Base-by-base conservation (phyloP, 2,888 invertebrate genomes). In the Orthosia gracilis region DNA sequence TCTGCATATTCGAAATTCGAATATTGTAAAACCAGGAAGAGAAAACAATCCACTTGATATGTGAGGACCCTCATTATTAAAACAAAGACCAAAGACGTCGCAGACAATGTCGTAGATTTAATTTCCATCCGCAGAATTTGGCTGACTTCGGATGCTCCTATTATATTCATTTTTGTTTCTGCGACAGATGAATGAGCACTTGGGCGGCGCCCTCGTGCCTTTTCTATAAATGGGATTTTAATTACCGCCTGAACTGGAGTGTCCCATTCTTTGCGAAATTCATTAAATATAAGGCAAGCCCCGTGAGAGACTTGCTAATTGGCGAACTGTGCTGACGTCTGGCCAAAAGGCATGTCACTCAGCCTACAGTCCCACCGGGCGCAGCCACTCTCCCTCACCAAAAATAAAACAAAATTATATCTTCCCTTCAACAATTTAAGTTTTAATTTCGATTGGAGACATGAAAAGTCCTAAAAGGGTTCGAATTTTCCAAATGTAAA, bases 221-320 rank as follows among this genome's bases (percentile, higher is more conserved):
- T 87, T 90, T 89, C 86, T 80, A 85, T 86, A 90, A 92, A 92
- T 91, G 91, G 90, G 88, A 82, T 90, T 92, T 93, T 93, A 93
- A 93, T 93, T 93, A 91, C 91, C 84, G 88, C 83, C 86, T 86
- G 87, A 84, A 84, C 73, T 87, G 81, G 87, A 87, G 87, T 82
- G 83, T 76, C 73, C 89, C 89, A 90, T 92, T 92, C 91, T 92
- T 91, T 85, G 79, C 85, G 82, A 87, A 90, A 89, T 90, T 92
- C 89, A 91, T 91, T 90, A 89, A 89, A 91, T 88, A 88, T 88
- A 89, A 89, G 85, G 83, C 84, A 78, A 73, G 78, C 73, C 76
- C 79, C 80, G 83, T 85, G 76, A 79, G 77, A 85, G 82, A 74
- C 76, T 80, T 76, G 69, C 80, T 93, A 94, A 94, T 94, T 93